phyloP scores from a whole-genome alignment of 1,140 invertebrate genomes.

The Carcinoscorpius rotundicauda region DNA sequence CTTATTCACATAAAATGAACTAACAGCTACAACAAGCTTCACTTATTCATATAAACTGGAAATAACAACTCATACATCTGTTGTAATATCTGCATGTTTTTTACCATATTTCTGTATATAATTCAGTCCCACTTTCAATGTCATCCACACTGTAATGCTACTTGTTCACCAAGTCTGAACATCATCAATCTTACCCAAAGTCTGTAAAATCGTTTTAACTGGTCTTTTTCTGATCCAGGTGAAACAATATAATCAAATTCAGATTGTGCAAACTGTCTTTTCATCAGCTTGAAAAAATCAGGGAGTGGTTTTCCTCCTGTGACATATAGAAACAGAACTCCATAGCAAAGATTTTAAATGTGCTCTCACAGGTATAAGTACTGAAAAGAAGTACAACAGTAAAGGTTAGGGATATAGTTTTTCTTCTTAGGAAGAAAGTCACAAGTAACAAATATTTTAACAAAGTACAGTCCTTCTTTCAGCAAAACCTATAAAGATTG shows the following conservation, averaged over 20 bases:
- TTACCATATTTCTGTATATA: too few relatives aligned
- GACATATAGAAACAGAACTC: slow-evolving; percentile 18
- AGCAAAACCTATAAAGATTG: not conserved
- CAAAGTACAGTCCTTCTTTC: slow-evolving; percentile 55
- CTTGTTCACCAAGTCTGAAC: too few relatives aligned
- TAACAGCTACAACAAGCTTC: too few relatives aligned
- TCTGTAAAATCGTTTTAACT: slow-evolving; percentile 61
- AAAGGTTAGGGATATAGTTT: slow-evolving; percentile 1
- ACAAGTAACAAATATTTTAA: slow-evolving; percentile 45
- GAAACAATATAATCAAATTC: slow-evolving; percentile 65
- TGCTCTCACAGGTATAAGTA: too few relatives aligned
- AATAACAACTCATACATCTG: too few relatives aligned
- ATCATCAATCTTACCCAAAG: slow-evolving; percentile 48
- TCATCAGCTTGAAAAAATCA: slow-evolving; percentile 80
- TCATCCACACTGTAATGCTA: too few relatives aligned
- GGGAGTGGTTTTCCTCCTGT: slow-evolving; percentile 43
- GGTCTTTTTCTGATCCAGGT: slow-evolving; percentile 41
- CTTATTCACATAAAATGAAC: too few relatives aligned
- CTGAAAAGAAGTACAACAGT: slow-evolving; percentile 27
- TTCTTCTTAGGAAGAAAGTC: not conserved
- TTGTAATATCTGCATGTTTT: too few relatives aligned
- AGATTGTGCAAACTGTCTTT: slow-evolving; percentile 54
- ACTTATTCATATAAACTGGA: too few relatives aligned
- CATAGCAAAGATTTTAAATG: too few relatives aligned
- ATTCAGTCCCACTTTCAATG: too few relatives aligned